Conservation (phyloP, 1,140 invertebrate genomes). For the Rhyacophila brunnea region DNA sequence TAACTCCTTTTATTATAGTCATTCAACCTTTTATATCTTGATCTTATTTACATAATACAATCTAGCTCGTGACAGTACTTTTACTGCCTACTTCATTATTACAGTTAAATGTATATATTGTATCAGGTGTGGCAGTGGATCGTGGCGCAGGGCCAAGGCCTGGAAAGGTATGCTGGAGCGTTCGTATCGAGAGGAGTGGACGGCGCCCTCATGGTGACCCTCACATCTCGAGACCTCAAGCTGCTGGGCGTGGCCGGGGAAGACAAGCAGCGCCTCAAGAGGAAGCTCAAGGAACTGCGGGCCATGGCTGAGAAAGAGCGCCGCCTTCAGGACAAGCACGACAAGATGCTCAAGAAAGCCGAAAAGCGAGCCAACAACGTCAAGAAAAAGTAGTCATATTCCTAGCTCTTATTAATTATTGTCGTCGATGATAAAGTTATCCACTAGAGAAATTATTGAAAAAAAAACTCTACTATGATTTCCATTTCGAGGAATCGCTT, state of each 20-base stretch:
- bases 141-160: slow-evolving; percentile 67
- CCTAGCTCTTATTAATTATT: neutral
- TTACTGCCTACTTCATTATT: too few relatives aligned
- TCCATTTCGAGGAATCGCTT: slow-evolving; percentile 33
- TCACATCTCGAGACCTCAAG: slow-evolving; percentile 88
- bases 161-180: slow-evolving; percentile 80
- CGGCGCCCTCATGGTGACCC: slow-evolving; percentile 74
- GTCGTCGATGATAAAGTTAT: neutral
- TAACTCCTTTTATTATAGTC: too few relatives aligned
- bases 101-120: slow-evolving; percentile 9
- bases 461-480: slow-evolving; percentile 16
- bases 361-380: slow-evolving; percentile 60
- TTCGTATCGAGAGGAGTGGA: slow-evolving; percentile 84
- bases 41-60: too few relatives aligned
- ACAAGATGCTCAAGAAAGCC: slow-evolving; percentile 80
- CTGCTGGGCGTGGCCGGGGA: slow-evolving; percentile 75
- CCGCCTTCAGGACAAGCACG: slow-evolving; percentile 69
- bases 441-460: neutral
- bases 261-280: slow-evolving; percentile 80
- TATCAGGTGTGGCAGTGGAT: slow-evolving; percentile 86
- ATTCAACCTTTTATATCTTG: too few relatives aligned
- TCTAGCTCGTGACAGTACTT: too few relatives aligned
- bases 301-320: slow-evolving; percentile 77
- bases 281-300: slow-evolving; percentile 85
- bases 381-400: slow-evolving; percentile 58